phyloP scores from a whole-genome alignment of 2,113 vertebrate genomes.

The Ageneiosus marmoratus region DNA sequence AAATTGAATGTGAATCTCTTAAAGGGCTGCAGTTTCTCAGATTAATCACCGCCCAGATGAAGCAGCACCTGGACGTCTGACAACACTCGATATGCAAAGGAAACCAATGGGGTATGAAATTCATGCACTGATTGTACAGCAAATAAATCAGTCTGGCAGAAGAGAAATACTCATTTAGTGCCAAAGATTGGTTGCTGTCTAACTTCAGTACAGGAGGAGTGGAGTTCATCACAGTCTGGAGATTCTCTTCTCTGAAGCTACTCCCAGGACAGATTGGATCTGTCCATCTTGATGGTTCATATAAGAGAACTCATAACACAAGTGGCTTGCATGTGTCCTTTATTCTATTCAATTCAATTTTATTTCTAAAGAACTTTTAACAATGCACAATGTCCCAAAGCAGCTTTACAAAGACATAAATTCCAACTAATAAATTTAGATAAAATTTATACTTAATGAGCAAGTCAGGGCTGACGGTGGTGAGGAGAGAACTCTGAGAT shows the following conservation, averaged over 20 bases:
- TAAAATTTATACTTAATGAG: too few species aligned
- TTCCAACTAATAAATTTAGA: too few species aligned
- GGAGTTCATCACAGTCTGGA: neutral
- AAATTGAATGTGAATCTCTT: slow-evolving; percentile 51
- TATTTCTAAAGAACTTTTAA: too few species aligned
- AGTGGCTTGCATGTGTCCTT: neutral
- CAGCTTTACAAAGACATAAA: too few species aligned
- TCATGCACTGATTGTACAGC: slow-evolving; percentile 35
- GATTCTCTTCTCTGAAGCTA: neutral
- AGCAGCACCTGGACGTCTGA: slow-evolving; percentile 34
- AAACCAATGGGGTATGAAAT: slow-evolving; percentile 50
- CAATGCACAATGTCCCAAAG: too few species aligned
- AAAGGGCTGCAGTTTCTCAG: slow-evolving; percentile 40
- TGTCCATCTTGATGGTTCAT: neutral
- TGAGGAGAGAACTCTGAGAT: too few species aligned
- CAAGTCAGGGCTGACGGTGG: too few species aligned
- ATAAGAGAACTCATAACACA: neutral
- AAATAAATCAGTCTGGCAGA: slow-evolving; percentile 43
- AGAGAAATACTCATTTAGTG: slow-evolving; percentile 48
- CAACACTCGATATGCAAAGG: slow-evolving; percentile 45
- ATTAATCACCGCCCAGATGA: slow-evolving; percentile 43
- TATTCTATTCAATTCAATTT: neutral
- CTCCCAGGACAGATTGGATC: neutral
- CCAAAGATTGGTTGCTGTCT: neutral
- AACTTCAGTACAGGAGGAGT: neutral